phyloP scores from a whole-genome alignment of 2,113 vertebrate genomes.

The Menidia beryllina region DNA sequence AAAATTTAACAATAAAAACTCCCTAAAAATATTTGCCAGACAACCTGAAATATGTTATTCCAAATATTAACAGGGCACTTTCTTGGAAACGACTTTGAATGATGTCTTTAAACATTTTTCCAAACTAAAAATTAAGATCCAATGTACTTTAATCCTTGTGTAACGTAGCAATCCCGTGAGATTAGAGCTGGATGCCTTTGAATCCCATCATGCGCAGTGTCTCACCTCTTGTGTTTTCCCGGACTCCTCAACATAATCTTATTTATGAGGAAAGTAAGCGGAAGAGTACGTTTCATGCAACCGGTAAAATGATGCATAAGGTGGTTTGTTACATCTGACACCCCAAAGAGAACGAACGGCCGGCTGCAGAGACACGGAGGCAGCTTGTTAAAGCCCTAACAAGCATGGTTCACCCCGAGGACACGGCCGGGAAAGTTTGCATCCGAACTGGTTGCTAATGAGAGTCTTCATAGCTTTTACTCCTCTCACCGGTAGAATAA shows the following conservation, averaged over 20 bases:
- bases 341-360: neutral
- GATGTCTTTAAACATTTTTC: conserved; percentile 1
- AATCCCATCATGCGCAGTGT: conserved; percentile 20
- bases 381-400: neutral
- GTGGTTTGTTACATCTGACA: neutral
- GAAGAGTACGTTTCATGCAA: neutral
- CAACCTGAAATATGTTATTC: no score
- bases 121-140: conserved; percentile 13
- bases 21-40: no score
- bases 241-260: conserved; percentile 29
- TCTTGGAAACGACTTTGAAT: neutral
- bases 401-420: conserved; percentile 19
- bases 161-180: conserved; percentile 59
- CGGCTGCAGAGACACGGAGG: conserved; percentile 4
- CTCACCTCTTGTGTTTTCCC: conserved; percentile 40
- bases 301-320: neutral
- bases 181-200: conserved; percentile 58
- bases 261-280: conserved; percentile 14
- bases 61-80: neutral
- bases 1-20: no score
- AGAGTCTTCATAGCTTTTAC: neutral
- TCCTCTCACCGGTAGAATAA: neutral
- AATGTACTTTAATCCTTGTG: conserved; percentile 48
- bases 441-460: neutral
- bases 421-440: neutral